These are phyloP conservation scores for Diplazon laetatorius DNA, from an alignment of 2,888 invertebrate genomes.

Conservation along the genomic window DNA sequence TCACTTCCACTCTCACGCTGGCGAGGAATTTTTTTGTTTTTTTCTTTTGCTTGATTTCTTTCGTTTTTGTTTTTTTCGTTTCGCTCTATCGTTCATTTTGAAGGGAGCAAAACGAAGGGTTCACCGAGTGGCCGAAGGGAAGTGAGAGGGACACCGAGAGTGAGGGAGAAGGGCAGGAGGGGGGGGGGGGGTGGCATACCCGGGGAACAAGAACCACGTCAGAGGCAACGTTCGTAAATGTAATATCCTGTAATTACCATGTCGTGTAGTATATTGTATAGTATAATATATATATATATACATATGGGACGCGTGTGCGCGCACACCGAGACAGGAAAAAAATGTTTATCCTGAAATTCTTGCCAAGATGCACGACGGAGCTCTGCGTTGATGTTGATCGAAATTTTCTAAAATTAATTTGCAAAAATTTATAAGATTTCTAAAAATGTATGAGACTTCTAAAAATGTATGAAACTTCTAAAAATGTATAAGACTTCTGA, in stretches of 20 bases:
- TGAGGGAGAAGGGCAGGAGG: constrained; percentile 48
- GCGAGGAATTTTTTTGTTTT: too few species aligned
- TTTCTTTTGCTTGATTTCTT: too few species aligned
- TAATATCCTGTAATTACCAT: constrained; percentile 74
- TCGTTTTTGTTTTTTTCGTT: too few species aligned
- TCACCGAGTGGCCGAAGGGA: constrained; percentile 44
- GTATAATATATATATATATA: constrained; percentile 33
- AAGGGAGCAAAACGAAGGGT: constrained; percentile 53
- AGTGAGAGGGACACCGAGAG: constrained; percentile 50
- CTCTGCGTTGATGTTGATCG: too few species aligned
- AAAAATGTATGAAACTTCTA: too few species aligned
- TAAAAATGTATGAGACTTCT: too few species aligned
- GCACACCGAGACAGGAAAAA: constrained; percentile 48
- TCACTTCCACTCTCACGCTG: constrained; percentile 23
- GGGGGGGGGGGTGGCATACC: constrained; percentile 40
- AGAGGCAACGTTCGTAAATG: constrained; percentile 72
- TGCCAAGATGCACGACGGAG: constrained; percentile 20
- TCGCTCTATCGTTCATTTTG: constrained; percentile 52
- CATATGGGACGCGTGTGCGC: constrained; percentile 54
- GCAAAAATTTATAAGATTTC: too few species aligned
- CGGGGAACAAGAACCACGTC: constrained; percentile 67
- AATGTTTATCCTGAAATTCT: constrained; percentile 55
- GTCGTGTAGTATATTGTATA: constrained; percentile 60
- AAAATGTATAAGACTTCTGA: too few species aligned
- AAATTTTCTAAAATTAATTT: too few species aligned